Percentiles rank a stretch among this genome's conserved stretches.
phyloP scores from a whole-genome alignment of 2,113 vertebrate genomes.

The Coryphaenoides rupestris region DNA sequence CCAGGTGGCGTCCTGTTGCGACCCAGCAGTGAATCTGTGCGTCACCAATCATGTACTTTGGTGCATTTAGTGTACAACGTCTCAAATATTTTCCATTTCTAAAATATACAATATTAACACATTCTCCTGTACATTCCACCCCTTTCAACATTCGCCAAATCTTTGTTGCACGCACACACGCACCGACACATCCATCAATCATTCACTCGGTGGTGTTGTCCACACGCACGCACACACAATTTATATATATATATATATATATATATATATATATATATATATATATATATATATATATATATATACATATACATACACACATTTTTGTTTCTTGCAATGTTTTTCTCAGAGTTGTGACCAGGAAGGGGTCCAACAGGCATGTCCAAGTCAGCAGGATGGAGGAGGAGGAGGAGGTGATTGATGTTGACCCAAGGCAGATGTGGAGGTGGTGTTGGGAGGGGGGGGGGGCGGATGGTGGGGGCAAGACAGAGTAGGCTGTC shows the following conservation, averaged over 20 bases:
- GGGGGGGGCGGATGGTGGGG: neutral
- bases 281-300: too few relatives aligned
- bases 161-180: slow-evolving; percentile 26
- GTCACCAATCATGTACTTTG: slow-evolving; percentile 41
- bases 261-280: too few relatives aligned
- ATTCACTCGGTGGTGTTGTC: too few relatives aligned
- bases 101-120: slow-evolving; percentile 96
- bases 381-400: neutral
- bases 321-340: too few relatives aligned
- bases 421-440: neutral
- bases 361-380: too few relatives aligned
- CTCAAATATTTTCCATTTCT: slow-evolving; percentile 75
- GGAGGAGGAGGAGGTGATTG: slow-evolving; percentile 21
- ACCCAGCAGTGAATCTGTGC: too few relatives aligned
- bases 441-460: slow-evolving; percentile 25
- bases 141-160: slow-evolving; percentile 53
- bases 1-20: too few relatives aligned
- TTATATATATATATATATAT: too few relatives aligned
- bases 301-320: slow-evolving; percentile 32
- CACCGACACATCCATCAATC: slow-evolving; percentile 34
- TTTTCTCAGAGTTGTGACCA: too few relatives aligned
- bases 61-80: slow-evolving; percentile 46
- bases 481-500: slow-evolving; percentile 53
- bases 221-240: slow-evolving; percentile 21
- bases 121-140: slow-evolving; percentile 75